Percentiles rank a stretch among this genome's conserved stretches.
Conservation (phyloP, 2,797 vertebrate genomes). For the Margarornis squamiger region DNA sequence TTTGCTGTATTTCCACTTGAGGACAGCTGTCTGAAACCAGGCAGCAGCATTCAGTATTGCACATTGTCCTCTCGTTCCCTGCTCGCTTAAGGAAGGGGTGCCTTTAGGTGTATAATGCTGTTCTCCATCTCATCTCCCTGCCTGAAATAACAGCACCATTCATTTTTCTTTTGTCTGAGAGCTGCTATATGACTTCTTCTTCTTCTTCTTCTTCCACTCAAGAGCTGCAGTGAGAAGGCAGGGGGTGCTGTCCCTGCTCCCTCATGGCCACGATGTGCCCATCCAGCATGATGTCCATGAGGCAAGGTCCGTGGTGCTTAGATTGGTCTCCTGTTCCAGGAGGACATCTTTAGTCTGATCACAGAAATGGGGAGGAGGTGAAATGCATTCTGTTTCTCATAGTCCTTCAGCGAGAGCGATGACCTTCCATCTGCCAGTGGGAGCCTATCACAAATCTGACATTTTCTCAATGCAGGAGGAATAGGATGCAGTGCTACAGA, state of each 20-base stretch:
- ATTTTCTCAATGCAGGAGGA: not conserved
- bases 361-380: not conserved
- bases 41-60: not conserved
- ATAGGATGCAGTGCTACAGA: fast-evolving
- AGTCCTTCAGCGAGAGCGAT: not conserved
- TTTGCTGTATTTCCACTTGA: not conserved
- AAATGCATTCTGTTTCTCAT: fast-evolving
- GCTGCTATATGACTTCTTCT: not conserved
- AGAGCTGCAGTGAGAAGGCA: not conserved
- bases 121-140: not conserved
- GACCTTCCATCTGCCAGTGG: not conserved
- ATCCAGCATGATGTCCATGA: not conserved
- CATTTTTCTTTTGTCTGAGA: not conserved
- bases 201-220: not conserved
- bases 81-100: not conserved
- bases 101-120: not conserved
- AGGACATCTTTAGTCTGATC: not conserved
- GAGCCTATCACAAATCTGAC: not conserved
- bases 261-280: fast-evolving
- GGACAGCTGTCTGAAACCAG: not conserved
- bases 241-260: not conserved
- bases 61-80: not conserved
- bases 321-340: not conserved
- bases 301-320: not conserved
- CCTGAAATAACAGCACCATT: not conserved